Evolutionary conservation across 2,888 invertebrate species (phyloP).

Genomic region (Lymantria dispar): DNA sequence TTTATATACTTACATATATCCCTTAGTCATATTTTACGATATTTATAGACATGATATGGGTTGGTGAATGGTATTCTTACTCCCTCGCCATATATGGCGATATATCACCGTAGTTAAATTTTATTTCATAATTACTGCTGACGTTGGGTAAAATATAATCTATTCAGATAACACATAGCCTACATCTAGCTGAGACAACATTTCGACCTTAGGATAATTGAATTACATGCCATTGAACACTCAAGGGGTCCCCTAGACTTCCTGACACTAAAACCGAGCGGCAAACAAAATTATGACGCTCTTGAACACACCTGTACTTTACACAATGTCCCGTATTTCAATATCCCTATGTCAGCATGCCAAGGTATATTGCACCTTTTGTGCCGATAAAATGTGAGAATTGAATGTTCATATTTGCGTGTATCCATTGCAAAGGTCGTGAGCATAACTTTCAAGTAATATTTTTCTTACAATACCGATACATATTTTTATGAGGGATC

Average conservation of each 20-base stretch:
- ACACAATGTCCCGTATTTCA: conserved; percentile 46
- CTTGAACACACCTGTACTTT: conserved; percentile 55
- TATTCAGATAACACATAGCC: background rate
- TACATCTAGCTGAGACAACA: conserved; percentile 8
- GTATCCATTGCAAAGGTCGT: conserved; percentile 37
- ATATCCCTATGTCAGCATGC: conserved; percentile 52
- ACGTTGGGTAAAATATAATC: background rate
- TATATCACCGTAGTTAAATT: too few species aligned
- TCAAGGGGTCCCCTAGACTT: conserved; percentile 26
- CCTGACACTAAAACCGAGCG: conserved; percentile 35
- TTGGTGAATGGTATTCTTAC: too few species aligned
- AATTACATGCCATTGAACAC: conserved; percentile 26
- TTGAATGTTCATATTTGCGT: conserved; percentile 57
- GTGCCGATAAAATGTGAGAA: conserved; percentile 45
- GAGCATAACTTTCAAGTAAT: conserved; percentile 48
- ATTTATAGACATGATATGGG: too few species aligned
- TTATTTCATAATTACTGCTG: too few species aligned
- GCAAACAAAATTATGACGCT: conserved; percentile 38
- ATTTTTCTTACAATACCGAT: conserved; percentile 69
- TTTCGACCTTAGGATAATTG: conserved; percentile 28
- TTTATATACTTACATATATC: too few species aligned
- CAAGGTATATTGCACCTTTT: conserved; percentile 49
- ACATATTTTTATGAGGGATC: conserved; percentile 78
- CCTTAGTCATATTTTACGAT: too few species aligned
- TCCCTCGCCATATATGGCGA: too few species aligned